Evolutionary conservation across 2,888 invertebrate genomes (phyloP).

Genomic region (Eugnorisma glareosa): DNA sequence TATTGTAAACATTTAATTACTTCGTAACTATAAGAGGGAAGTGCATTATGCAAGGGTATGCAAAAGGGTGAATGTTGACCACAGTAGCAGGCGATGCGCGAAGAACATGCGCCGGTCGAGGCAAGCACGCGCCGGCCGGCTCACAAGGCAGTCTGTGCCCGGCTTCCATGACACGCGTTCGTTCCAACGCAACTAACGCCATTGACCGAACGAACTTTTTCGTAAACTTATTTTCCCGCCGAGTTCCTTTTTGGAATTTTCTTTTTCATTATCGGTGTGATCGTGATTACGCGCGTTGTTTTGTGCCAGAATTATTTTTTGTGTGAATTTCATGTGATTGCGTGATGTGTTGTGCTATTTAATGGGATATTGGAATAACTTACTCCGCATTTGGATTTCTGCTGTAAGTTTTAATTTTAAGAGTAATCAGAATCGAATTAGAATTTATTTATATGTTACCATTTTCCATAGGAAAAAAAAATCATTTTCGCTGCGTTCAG

Average conservation of each 20-base stretch:
- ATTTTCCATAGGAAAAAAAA: neutral
- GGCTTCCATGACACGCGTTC: slow-evolving; percentile 73
- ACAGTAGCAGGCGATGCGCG: slow-evolving; percentile 78
- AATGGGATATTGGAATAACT: slow-evolving; percentile 73
- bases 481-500: neutral
- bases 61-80: slow-evolving; percentile 79
- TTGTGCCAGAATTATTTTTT: slow-evolving; percentile 76
- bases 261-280: slow-evolving; percentile 60
- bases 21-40: slow-evolving; percentile 65
- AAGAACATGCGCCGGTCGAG: slow-evolving; percentile 81
- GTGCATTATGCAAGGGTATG: slow-evolving; percentile 75
- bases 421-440: slow-evolving; percentile 47
- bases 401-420: slow-evolving; percentile 65
- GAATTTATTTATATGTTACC: neutral
- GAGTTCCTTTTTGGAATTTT: slow-evolving; percentile 70
- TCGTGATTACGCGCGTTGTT: slow-evolving; percentile 76
- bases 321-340: slow-evolving; percentile 76
- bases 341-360: slow-evolving; percentile 73
- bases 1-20: slow-evolving; percentile 66
- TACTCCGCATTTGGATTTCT: slow-evolving; percentile 51
- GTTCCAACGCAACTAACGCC: slow-evolving; percentile 67
- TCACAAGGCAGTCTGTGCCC: slow-evolving; percentile 77
- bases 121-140: slow-evolving; percentile 78
- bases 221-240: slow-evolving; percentile 85
- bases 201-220: slow-evolving; percentile 83